These are phyloP conservation scores for Globia sparganii DNA, from an alignment of 2,888 invertebrate genomes.

Conservation along the genomic window DNA sequence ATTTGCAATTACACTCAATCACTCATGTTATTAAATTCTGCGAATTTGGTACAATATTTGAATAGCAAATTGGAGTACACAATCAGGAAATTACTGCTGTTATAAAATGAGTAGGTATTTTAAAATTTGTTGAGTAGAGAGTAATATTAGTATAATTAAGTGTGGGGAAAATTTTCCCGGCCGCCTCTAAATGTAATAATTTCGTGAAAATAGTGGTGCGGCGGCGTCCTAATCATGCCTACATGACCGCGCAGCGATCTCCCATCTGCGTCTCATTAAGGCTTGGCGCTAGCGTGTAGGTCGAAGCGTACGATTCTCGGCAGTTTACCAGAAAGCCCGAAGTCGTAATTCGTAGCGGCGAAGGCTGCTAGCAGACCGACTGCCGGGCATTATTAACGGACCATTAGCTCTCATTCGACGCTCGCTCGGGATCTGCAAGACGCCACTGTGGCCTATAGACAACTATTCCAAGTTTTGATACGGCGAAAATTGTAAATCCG, in stretches of 20 bases:
- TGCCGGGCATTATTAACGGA: conserved; percentile 86
- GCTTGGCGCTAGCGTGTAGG: conserved; percentile 68
- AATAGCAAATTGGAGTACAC: conserved; percentile 48
- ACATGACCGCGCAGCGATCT: conserved; percentile 70
- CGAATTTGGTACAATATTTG: conserved; percentile 44
- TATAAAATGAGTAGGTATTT: conserved; percentile 32
- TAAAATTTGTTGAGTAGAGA: conserved; percentile 24
- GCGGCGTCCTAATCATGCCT: conserved; percentile 72
- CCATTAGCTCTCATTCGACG: conserved; percentile 86
- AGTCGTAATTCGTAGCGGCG: conserved; percentile 83
- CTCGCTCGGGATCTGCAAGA: conserved; percentile 75
- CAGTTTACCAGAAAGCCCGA: conserved; percentile 81
- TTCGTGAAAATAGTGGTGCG: conserved; percentile 61
- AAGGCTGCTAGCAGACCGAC: conserved; percentile 83
- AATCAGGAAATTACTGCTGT: conserved; percentile 36
- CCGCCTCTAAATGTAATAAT: conserved; percentile 63
- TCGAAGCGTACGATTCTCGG: conserved; percentile 78
- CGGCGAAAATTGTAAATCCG: conserved; percentile 67
- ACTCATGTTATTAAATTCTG: conserved; percentile 51
- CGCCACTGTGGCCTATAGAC: conserved; percentile 64
- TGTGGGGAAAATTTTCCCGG: conserved; percentile 50
- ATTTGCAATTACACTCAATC: conserved; percentile 43
- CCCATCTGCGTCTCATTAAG: conserved; percentile 77
- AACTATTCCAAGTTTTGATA: conserved; percentile 55
- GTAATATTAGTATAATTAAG: conserved; percentile 43